Conservation (phyloP, 2,888 invertebrate species). For the Andrena chrysosceles region DNA sequence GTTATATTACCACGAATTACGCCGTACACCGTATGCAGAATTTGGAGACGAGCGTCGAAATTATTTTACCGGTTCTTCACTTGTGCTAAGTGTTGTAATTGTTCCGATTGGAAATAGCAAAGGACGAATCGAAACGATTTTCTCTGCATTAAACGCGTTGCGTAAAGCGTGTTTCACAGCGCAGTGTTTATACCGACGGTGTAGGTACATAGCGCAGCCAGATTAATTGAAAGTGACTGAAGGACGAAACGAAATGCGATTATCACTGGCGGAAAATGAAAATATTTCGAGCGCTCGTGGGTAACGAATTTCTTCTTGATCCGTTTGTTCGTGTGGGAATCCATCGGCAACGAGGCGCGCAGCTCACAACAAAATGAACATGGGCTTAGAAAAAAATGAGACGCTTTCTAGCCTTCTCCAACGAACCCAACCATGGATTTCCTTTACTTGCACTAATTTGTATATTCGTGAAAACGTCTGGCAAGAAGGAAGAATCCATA, state of each 20-base stretch:
- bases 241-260: conserved; percentile 1
- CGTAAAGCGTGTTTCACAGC: neutral
- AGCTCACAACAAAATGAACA: neutral
- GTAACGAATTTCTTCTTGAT: conserved; percentile 3
- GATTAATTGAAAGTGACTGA: neutral
- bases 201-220: neutral
- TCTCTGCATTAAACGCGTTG: neutral
- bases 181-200: conserved; percentile 13
- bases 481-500: conserved; percentile 36
- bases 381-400: neutral
- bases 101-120: conserved; percentile 15
- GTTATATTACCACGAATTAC: too few relatives aligned
- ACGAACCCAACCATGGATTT: conserved; percentile 13
- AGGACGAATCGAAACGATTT: neutral
- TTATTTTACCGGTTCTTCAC: neutral
- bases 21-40: neutral
- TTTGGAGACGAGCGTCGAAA: neutral
- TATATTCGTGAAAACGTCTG: conserved; percentile 28
- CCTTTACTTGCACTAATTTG: conserved; percentile 39
- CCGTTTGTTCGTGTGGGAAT: neutral
- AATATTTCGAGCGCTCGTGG: conserved; percentile 3
- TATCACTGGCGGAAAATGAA: conserved; percentile 12
- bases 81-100: neutral
- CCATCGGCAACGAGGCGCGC: neutral
- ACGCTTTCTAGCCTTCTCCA: neutral